These are phyloP conservation scores for Tribolium freemani DNA, from an alignment of 2,888 invertebrate species.

Conservation along the genomic window DNA sequence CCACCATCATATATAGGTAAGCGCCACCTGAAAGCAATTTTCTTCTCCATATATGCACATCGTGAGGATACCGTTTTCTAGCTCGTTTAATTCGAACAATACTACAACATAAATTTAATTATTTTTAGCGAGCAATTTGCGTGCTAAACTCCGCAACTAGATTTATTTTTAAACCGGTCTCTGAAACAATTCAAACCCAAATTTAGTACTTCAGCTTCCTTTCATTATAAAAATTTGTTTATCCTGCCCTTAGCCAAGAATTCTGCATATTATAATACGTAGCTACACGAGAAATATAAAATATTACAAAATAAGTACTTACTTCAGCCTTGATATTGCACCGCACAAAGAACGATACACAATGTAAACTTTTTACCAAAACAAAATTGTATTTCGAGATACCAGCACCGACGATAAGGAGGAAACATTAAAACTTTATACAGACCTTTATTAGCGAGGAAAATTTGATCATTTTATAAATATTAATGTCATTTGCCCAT, in stretches of 20 bases:
- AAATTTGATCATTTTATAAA: slow-evolving; percentile 36
- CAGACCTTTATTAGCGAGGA: slow-evolving; percentile 30
- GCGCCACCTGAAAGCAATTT: slow-evolving; percentile 38
- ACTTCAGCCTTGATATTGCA: slow-evolving; percentile 24
- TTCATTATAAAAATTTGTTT: slow-evolving; percentile 17
- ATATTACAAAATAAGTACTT: slow-evolving; percentile 27
- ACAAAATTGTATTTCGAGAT: slow-evolving; percentile 31
- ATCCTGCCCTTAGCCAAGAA: background rate
- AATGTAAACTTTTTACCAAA: slow-evolving; percentile 30
- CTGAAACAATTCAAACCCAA: background rate
- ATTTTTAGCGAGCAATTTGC: slow-evolving; percentile 29
- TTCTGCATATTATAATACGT: slow-evolving; percentile 24
- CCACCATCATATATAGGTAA: slow-evolving; percentile 39
- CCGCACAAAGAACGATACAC: slow-evolving; percentile 31
- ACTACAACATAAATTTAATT: slow-evolving; percentile 33
- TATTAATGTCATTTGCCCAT: slow-evolving; percentile 24
- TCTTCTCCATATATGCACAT: background rate
- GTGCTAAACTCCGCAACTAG: slow-evolving; percentile 9
- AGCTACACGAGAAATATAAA: slow-evolving; percentile 18
- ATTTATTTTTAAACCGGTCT: slow-evolving; percentile 10
- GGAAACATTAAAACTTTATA: slow-evolving; percentile 36
- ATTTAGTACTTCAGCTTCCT: slow-evolving; percentile 5
- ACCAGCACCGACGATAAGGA: slow-evolving; percentile 11
- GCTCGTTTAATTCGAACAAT: slow-evolving; percentile 37
- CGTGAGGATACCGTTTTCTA: slow-evolving; percentile 17